Evolutionary conservation across 2,797 vertebrate genomes (phyloP), one percentile per base, ranked within the genome.

Genomic region (Sebastes alutus): DNA sequence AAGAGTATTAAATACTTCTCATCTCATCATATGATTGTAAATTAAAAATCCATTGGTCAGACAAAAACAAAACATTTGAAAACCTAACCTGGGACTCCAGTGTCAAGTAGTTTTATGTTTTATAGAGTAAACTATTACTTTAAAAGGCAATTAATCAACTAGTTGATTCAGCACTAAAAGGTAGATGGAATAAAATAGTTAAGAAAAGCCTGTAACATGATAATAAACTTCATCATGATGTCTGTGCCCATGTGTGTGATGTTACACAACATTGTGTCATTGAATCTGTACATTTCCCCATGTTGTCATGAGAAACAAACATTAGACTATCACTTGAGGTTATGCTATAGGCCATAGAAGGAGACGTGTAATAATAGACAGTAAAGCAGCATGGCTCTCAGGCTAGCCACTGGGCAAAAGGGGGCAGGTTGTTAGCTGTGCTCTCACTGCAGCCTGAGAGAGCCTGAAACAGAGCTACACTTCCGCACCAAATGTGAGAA

Each of bases 331-430:
- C 14, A 25, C 22, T 62, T 23, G 27, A 25, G 56, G 63, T 82
- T 23, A 73, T 67, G 8, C 65, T 78, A 54, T 77, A 62, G 55
- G 29, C 87, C 80, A 78, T 86, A 90, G 84, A 89, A 86, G 86
- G 87, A 83, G 75, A 87, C 13, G 42, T 54, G 70, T 87, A 92
- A 89, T 86, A 91, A 94, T 89, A 91, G 88, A 73, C 74, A 32
- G 69, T 73, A 81, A 67, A 87, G 65, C 73, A 76, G 72, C 35
- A 68, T 84, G 78, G 67, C 75, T 83, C 22, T 55, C 61, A 33
- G 35, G 25, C 62, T n/a, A 30, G 73, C 65, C 60, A 62, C 54
- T 66, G 80, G 64, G 32, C 14, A 75, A 23, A 46, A 81, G 63
- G 73, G 63, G 46, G 60, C 22, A 62, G 70, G 3, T 59, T 66